These are phyloP conservation scores for Eulemur coronatus DNA, from an alignment of 2,797 vertebrate genomes.

Conservation along the genomic window DNA sequence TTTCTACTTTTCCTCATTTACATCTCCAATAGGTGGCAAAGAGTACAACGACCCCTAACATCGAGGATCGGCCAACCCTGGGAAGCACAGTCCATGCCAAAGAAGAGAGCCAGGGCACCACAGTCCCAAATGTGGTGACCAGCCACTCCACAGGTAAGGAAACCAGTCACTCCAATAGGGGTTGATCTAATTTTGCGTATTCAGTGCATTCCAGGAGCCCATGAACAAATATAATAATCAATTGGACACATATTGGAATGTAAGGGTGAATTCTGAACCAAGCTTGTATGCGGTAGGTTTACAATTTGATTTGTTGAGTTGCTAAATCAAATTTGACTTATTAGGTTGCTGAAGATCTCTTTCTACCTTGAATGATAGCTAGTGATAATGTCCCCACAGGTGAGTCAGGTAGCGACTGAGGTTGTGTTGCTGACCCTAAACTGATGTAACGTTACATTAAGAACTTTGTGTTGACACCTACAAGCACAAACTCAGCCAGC, in stretches of 20 bases:
- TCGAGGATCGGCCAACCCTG: constrained; percentile 69
- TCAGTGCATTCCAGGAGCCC: background rate
- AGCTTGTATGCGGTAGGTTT: background rate
- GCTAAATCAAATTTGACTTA: background rate
- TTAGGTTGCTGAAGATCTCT: background rate
- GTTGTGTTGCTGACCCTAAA: background rate
- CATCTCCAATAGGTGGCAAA: constrained; percentile 51
- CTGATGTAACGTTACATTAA: background rate
- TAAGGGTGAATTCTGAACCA: background rate
- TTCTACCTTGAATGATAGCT: background rate
- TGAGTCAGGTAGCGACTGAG: background rate
- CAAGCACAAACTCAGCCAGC: background rate
- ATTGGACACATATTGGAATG: background rate
- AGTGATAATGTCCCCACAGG: background rate
- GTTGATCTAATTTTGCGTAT: background rate
- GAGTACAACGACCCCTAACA: background rate
- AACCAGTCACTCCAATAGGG: background rate
- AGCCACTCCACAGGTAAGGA: constrained; percentile 69
- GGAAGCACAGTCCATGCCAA: background rate
- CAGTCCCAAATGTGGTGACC: background rate
- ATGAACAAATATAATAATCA: background rate
- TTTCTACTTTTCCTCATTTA: background rate
- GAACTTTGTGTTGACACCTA: background rate
- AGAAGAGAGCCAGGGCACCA: constrained; percentile 35
- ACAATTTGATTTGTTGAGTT: background rate